Base-by-base conservation (phyloP, 2,113 vertebrate species). In the Scatophagus argus region DNA sequence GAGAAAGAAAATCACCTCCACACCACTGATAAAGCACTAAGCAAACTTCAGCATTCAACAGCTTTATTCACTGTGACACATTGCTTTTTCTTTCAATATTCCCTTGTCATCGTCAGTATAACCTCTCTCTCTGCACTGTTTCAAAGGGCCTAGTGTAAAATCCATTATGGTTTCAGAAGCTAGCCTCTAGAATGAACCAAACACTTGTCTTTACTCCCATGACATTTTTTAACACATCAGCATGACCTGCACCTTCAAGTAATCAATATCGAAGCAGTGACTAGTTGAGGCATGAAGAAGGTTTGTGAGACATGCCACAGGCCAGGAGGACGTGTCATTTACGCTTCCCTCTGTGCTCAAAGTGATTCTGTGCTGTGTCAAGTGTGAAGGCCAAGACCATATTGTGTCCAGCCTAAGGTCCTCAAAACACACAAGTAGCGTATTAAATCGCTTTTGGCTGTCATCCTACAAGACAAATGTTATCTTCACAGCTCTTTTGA, bases 141-240 rank as follows among this genome's bases (percentile, higher is more conserved):
- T 19, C 19, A 61, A 21, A 67, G 16, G 25, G 21, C 32, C 14
- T 3, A 19, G 59, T 65, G 27, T 11, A 9, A 79, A 65, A 67
- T 31, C 21, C 31, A 49, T 43, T 55, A 17, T 29, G 32, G 46
- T 63, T 39, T 61, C 10, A 68, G 13, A 58, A 52, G 39, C 34
- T 34, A 51, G n/a, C 73, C 67, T 46, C 49, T 25, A 74, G 31
- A 74, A 67, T 49, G 19, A 10, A 43, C 46, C 6, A 59, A 70
- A 56, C 25, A 27, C 52, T 58, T 52, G 19, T 67, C 27, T 69
- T 69, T 58, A 13, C 39, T 61, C 43, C 62, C 51, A 29, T 55
- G 65, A 67, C 82, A 63, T 75, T 69, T n/a, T 83, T 63, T 27
- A 49, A 36, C 66, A 36, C 44, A 67, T 75, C 29, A 78, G n/a